Evolutionary conservation across 2,797 vertebrate species (phyloP).

Genomic region (Acipenser oxyrinchus): DNA sequence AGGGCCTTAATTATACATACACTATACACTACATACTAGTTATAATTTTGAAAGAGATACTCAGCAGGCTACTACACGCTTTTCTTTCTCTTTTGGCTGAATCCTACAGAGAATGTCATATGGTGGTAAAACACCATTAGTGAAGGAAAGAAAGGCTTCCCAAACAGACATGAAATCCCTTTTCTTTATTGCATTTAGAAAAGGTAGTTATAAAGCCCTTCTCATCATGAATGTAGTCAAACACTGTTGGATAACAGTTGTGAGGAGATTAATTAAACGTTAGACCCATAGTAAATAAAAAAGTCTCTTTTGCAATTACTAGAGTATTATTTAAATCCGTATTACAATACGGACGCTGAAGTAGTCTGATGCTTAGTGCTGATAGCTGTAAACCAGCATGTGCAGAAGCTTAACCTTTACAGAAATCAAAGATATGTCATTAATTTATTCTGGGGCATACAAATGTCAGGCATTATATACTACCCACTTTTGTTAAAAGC

Average conservation of each 20-base stretch:
- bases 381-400: neutral
- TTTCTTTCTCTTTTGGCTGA: neutral
- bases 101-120: neutral
- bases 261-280: no score
- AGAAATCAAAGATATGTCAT: conserved; percentile 22
- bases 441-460: conserved; percentile 39
- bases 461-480: conserved; percentile 30
- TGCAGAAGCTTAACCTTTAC: conserved; percentile 34
- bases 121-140: neutral
- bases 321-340: conserved; percentile 12
- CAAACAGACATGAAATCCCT: neutral
- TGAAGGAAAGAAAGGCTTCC: neutral
- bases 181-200: no score
- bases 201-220: no score
- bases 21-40: neutral
- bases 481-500: no score
- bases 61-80: neutral
- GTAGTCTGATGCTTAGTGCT: neutral
- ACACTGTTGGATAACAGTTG: no score
- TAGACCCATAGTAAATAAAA: no score
- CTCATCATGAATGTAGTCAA: no score
- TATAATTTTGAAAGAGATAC: neutral
- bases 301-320: no score
- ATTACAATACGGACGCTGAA: neutral
- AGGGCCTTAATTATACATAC: no score